Evolutionary conservation across 1,140 invertebrate species (phyloP), one percentile per base, ranked within the genome.

Genomic region (Caenorhabditis latens): DNA sequence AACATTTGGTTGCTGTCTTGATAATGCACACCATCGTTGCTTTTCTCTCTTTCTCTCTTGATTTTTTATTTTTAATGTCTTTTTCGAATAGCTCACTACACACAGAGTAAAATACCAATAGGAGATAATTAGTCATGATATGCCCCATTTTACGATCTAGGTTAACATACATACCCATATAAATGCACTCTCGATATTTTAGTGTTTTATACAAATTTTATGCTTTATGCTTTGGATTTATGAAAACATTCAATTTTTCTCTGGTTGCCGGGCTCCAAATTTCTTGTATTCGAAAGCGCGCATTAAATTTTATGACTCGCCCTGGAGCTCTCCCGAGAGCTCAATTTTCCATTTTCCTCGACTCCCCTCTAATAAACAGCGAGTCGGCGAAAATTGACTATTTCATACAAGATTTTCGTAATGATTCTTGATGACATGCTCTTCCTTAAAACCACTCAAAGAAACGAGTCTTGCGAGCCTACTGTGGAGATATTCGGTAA

Each of bases 231-330:
- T 14, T 11, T 63, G 14, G 57, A 63, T 24, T 63, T 21, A 63
- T 21, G 24, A 63, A 63, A 63, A 63, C 21, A 63, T 63, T 32
- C 24, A 7, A 19, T 19, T 58, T 58, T 19, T 40, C 9, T 32
- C 24, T 32, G 21, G 65, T n/a, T 71, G 65, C 42, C 42, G 42
- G 43, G 19, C 7, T 71, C n/a, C 42, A 14, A 71, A 71, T 46
- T 71, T 46, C 14, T 19, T 71, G 21, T 65, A 40, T 71, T 46
- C 42, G 9, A 46, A 48, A 71, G 21, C 16, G 42, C 3, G 32
- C 65, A 46, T 71, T 71, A 71, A 71, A 71, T 71, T 71, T 71
- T 71, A 71, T 16, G 65, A 71, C 43, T 32, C 19, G 5, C 19
- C 19, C 32, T 32, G 65, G 24, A 24, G 21, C 8, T 8, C 65